Evolutionary conservation across 2,113 vertebrate species (phyloP).

Genomic region (Potamarius usumacintae): DNA sequence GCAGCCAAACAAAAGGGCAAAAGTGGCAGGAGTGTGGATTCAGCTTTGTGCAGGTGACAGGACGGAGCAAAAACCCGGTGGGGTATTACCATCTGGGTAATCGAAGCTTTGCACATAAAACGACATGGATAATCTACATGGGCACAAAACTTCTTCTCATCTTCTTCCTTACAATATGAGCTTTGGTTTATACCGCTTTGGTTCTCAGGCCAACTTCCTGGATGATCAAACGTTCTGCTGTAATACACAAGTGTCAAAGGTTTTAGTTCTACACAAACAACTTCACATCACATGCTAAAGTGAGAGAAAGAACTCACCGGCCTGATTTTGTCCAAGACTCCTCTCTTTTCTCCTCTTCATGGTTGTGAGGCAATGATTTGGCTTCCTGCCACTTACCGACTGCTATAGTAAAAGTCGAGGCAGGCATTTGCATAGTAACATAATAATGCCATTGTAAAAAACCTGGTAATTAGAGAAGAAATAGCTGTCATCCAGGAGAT

Average conservation of each 20-base stretch:
- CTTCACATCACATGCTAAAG: background rate
- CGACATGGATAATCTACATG: constrained; percentile 90
- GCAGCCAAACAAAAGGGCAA: constrained; percentile 84
- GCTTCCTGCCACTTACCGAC: constrained; percentile 87
- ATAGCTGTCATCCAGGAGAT: background rate
- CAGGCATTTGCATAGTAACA: constrained; percentile 96
- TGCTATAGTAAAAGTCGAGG: constrained; percentile 93
- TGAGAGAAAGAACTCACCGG: background rate
- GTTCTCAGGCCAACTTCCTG: background rate
- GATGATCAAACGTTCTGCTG: background rate
- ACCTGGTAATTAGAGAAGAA: constrained; percentile 66
- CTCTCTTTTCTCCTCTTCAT: constrained; percentile 7
- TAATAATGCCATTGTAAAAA: constrained; percentile 86
- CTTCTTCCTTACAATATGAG: constrained; percentile 1
- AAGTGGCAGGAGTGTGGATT: constrained; percentile 74
- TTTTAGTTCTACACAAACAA: background rate
- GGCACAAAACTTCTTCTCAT: constrained; percentile 71
- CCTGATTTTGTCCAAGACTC: constrained; percentile 7
- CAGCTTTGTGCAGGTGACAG: constrained; percentile 71
- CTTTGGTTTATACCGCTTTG: background rate
- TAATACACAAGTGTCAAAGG: background rate
- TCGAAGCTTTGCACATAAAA: constrained; percentile 73
- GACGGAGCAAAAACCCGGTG: constrained; percentile 84
- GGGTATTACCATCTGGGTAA: constrained; percentile 79
- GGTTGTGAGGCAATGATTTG: constrained; percentile 58